Evolutionary conservation across 2,888 invertebrate species (phyloP).

Genomic region (Limnephilus lunatus): DNA sequence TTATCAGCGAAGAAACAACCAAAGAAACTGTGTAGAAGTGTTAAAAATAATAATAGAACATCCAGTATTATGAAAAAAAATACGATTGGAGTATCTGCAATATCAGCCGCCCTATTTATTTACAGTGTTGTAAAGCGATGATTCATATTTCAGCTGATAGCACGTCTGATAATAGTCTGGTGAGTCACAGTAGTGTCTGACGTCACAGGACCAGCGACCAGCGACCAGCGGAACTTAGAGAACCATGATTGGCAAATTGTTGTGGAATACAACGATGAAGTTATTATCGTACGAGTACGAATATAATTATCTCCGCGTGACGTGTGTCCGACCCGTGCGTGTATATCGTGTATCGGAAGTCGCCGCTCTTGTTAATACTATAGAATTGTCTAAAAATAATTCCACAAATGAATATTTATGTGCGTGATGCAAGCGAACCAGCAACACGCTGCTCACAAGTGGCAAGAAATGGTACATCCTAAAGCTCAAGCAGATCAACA

Average conservation of each 20-base stretch:
- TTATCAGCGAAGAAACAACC: too few species aligned
- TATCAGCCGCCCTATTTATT: neutral
- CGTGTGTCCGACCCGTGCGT: neutral
- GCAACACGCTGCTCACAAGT: neutral
- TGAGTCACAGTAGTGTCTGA: neutral
- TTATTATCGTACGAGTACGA: neutral
- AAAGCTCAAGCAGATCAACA: neutral
- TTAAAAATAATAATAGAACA: neutral
- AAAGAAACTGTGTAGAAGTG: too few species aligned
- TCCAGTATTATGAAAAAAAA: neutral
- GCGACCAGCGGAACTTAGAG: neutral
- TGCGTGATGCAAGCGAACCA: neutral
- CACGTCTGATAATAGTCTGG: neutral
- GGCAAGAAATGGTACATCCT: neutral
- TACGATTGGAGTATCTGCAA: neutral
- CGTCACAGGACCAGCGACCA: neutral
- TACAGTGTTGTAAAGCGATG: neutral
- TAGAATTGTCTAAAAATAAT: neutral
- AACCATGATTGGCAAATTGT: neutral
- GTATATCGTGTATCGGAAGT: neutral
- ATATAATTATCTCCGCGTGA: neutral
- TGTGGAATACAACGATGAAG: neutral
- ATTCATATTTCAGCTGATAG: neutral
- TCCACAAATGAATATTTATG: neutral
- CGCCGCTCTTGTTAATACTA: neutral